A percentile compares a stretch with the other conserved stretches of the same genome.
phyloP scores from a whole-genome alignment of 1,140 invertebrate species.

The Pogonomyrmex barbatus region DNA sequence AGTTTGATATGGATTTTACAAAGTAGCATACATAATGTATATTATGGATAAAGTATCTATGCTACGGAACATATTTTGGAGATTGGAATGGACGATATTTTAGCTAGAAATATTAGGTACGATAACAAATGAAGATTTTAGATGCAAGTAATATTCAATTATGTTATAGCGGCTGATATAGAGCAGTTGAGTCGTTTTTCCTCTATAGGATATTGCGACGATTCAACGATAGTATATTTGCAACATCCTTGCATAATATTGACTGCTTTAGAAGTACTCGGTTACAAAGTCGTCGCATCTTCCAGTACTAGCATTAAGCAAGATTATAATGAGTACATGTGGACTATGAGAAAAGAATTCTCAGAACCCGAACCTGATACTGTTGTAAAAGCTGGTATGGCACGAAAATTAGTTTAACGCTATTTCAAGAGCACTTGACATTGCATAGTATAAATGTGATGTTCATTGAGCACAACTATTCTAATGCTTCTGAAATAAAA shows the following conservation, averaged over 20 bases:
- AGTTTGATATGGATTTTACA: neutral
- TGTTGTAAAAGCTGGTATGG: slow-evolving; percentile 82
- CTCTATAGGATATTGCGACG: slow-evolving; percentile 92
- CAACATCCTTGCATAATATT: slow-evolving; percentile 95
- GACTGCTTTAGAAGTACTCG: slow-evolving; percentile 93
- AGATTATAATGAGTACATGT: slow-evolving; percentile 96
- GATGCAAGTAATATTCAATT: slow-evolving; percentile 40
- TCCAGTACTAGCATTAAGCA: slow-evolving; percentile 94
- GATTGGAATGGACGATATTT: slow-evolving; percentile 2
- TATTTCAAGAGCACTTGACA: slow-evolving; percentile 1
- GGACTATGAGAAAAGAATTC: slow-evolving; percentile 96
- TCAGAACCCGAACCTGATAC: slow-evolving; percentile 90
- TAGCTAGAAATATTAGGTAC: neutral
- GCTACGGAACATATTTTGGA: neutral
- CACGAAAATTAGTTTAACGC: slow-evolving; percentile 41
- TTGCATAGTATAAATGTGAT: neutral
- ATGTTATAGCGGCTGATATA: slow-evolving; percentile 90
- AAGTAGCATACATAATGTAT: neutral
- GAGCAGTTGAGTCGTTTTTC: slow-evolving; percentile 92
- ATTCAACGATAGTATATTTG: slow-evolving; percentile 93
- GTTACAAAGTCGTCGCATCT: slow-evolving; percentile 94
- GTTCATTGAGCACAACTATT: slow-evolving; percentile 21
- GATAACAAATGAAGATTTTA: neutral
- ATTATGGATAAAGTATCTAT: neutral
- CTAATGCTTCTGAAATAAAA: slow-evolving; percentile 36